Base-by-base conservation (phyloP, 2,113 vertebrate genomes). In the Ciconia stormi region DNA sequence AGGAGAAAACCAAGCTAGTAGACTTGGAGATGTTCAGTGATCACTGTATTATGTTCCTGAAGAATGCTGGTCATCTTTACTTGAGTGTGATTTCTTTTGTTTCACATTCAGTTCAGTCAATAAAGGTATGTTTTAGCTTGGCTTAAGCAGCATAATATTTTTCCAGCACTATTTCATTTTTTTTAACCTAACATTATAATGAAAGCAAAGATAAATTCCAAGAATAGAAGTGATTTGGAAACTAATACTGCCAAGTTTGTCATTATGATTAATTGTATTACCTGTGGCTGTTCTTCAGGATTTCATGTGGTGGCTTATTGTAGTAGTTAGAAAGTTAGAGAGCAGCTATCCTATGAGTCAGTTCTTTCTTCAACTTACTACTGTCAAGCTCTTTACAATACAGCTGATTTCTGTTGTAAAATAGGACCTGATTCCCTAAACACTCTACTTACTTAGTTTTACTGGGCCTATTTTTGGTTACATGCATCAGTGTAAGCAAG, bases 1-100 rank as follows among this genome's bases (percentile, higher is more conserved):
- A 94, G 74, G 96, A 98, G 78, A 98, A 98, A 46, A 98, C 96
- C 71, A 98, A 98, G 65, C 90, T 99, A 66, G 97, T 99, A 90
- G 99, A 99, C 95, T 98, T 99, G 98, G 99, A 99, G 53, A 98
- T 99, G 93, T 98, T 99, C 74, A 98, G 98, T 93, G 98, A 99
- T 91, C 97, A 99, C 92, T 99, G 99, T 50, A 71, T 99, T 94
- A 95, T 99, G 66, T 98, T 98, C 93, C 95, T 98, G 85, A 98
- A 98, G 96, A 98, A 97, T 1, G 76, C 96, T 65, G 91, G 96
- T 38, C 96, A 97, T 36, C 98, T 99, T 34, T 97, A 96, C 36
- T 97, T 99, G 38, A 98, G 97, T 13, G 98, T 98, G 56, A 97
- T 99, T 94, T 98, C 98, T 26, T 97, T 99, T 58, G 94, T 95